Evolutionary conservation across 92 coral and sea anemone species (phyloP).

Genomic region (Nematostella vectensis): DNA sequence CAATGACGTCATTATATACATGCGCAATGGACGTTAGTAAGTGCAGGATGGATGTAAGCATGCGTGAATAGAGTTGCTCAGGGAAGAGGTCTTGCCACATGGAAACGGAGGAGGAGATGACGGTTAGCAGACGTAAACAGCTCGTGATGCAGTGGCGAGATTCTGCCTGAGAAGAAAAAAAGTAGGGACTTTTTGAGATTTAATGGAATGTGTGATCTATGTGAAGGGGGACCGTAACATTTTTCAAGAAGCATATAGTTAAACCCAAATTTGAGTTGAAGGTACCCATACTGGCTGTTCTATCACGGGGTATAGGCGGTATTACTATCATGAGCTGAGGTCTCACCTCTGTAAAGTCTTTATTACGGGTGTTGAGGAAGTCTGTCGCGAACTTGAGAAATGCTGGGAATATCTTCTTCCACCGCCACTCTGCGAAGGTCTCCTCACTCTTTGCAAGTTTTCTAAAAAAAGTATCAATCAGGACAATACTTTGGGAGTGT

Average conservation of each 20-base stretch:
- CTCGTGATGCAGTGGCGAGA: slow-evolving; percentile 2
- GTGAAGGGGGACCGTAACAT: too few relatives aligned
- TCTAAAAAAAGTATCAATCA: slow-evolving; percentile 15
- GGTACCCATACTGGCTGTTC: too few relatives aligned
- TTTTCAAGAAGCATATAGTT: too few relatives aligned
- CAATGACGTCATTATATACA: too few relatives aligned
- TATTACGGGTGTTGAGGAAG: too few relatives aligned
- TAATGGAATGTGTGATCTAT: too few relatives aligned
- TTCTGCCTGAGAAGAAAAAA: too few relatives aligned
- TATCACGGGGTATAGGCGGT: too few relatives aligned
- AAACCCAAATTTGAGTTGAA: too few relatives aligned
- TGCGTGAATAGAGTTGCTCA: slow-evolving; percentile 33
- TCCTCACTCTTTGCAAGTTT: slow-evolving; percentile 36
- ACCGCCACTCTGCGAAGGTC: slow-evolving; percentile 23
- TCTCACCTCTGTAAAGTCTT: too few relatives aligned
- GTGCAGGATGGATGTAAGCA: slow-evolving; percentile 45
- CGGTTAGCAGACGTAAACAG: slow-evolving; percentile 33
- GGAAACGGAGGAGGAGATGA: slow-evolving; percentile 26
- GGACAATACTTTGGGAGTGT: background rate
- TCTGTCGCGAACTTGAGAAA: slow-evolving; percentile 3
- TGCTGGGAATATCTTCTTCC: slow-evolving; percentile 22
- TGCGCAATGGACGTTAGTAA: slow-evolving; percentile 15
- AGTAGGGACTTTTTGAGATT: too few relatives aligned
- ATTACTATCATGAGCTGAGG: too few relatives aligned
- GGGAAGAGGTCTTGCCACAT: slow-evolving; percentile 27